phyloP scores from a whole-genome alignment of 2,797 vertebrate species.

The Podarcis siculus region DNA sequence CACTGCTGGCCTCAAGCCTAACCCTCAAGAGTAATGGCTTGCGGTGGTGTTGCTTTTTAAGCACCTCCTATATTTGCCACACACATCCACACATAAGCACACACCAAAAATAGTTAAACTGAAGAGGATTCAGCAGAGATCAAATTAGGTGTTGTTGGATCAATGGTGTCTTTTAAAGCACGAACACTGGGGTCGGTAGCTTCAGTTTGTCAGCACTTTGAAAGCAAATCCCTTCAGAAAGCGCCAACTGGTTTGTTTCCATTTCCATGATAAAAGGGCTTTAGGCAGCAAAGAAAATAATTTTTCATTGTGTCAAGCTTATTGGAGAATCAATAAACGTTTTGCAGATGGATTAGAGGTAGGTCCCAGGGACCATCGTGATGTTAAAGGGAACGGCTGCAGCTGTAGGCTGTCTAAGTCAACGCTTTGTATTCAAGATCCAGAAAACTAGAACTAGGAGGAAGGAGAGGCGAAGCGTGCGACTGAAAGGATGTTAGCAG shows the following conservation, averaged over 20 bases:
- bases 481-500: background rate
- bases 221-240: constrained; percentile 69
- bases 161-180: constrained; percentile 69
- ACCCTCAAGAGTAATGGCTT: background rate
- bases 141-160: constrained; percentile 22
- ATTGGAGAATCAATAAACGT: constrained; percentile 50
- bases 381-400: constrained; percentile 9
- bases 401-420: constrained; percentile 29
- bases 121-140: constrained; percentile 55
- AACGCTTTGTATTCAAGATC: constrained; percentile 23
- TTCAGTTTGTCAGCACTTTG: constrained; percentile 48
- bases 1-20: background rate
- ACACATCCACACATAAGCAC: background rate
- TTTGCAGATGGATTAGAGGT: constrained; percentile 46
- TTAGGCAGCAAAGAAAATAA: constrained; percentile 65
- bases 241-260: constrained; percentile 67
- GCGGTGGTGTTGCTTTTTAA: background rate
- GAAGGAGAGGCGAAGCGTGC: background rate
- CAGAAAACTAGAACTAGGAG: constrained; percentile 14
- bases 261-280: constrained; percentile 62
- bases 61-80: background rate
- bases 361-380: constrained; percentile 24
- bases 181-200: constrained; percentile 15
- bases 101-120: constrained; percentile 52
- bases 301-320: constrained; percentile 63